phyloP scores from a whole-genome alignment of 2,888 invertebrate species.

The Euplexia lucipara region DNA sequence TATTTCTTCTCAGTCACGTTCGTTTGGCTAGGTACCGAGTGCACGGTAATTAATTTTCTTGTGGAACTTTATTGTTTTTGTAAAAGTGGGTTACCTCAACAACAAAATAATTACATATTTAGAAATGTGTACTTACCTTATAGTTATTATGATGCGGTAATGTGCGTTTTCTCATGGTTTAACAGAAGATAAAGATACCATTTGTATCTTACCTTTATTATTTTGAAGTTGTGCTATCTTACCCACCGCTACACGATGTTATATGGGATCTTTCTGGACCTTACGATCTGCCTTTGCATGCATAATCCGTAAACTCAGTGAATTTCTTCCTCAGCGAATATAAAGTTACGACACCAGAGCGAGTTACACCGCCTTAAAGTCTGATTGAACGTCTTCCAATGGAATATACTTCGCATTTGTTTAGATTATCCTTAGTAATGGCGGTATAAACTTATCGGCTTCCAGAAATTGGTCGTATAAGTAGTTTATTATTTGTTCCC shows the following conservation, averaged over 20 bases:
- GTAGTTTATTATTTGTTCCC: slow-evolving; percentile 65
- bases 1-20: slow-evolving; percentile 66
- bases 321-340: slow-evolving; percentile 82
- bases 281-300: slow-evolving; percentile 79
- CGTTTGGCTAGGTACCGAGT: slow-evolving; percentile 64
- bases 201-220: not conserved
- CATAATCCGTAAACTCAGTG: slow-evolving; percentile 80
- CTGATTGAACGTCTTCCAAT: slow-evolving; percentile 79
- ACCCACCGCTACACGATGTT: slow-evolving; percentile 48
- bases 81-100: not conserved
- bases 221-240: slow-evolving; percentile 40
- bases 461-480: slow-evolving; percentile 65
- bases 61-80: slow-evolving; percentile 4
- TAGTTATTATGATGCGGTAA: not conserved
- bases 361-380: slow-evolving; percentile 75
- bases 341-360: slow-evolving; percentile 79
- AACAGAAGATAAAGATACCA: not conserved
- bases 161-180: not conserved
- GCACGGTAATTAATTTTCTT: slow-evolving; percentile 71
- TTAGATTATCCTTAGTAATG: slow-evolving; percentile 78
- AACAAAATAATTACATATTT: too few species aligned
- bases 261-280: slow-evolving; percentile 71
- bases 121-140: not conserved
- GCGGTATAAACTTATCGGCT: slow-evolving; percentile 69
- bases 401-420: slow-evolving; percentile 78